These are phyloP conservation scores for Argyra leucocephala DNA, from an alignment of 2,888 invertebrate genomes.

Conservation along the genomic window DNA sequence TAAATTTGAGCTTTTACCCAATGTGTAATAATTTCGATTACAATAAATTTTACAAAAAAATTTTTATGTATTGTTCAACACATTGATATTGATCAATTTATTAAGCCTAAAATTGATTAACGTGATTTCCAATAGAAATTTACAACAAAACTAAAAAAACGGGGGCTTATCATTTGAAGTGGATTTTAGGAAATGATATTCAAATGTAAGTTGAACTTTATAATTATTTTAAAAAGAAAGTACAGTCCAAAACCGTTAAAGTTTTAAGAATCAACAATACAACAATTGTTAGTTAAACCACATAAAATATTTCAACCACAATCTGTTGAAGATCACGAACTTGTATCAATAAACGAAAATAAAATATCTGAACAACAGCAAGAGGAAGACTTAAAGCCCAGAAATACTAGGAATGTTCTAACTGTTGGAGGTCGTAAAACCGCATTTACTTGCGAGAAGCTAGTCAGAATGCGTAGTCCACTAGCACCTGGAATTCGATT, in stretches of 20 bases:
- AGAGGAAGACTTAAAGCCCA: conserved; percentile 30
- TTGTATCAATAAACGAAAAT: not conserved
- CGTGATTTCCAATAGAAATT: conserved; percentile 45
- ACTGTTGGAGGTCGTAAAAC: conserved; percentile 43
- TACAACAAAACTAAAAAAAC: conserved; percentile 55
- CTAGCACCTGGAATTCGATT: conserved; percentile 50
- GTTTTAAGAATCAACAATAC: conserved; percentile 48
- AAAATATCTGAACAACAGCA: no score
- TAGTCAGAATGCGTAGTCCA: conserved; percentile 45
- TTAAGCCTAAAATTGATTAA: conserved; percentile 40
- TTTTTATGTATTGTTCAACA: conserved; percentile 42
- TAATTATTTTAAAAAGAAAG: conserved; percentile 39
- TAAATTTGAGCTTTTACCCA: conserved; percentile 51
- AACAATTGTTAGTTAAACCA: conserved; percentile 40
- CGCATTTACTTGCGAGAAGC: conserved; percentile 46
- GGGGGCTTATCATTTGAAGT: conserved; percentile 50
- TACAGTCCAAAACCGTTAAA: conserved; percentile 43
- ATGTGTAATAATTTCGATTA: conserved; percentile 38
- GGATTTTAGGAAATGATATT: conserved; percentile 51
- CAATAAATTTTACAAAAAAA: conserved; percentile 39
- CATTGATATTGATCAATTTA: conserved; percentile 43
- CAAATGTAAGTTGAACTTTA: conserved; percentile 55
- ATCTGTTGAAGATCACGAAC: conserved; percentile 26
- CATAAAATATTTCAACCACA: conserved; percentile 40
- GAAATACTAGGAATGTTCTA: conserved; percentile 29